Conservation (phyloP, 2,888 invertebrate species). For the Scaptomyza cyrtandrae region DNA sequence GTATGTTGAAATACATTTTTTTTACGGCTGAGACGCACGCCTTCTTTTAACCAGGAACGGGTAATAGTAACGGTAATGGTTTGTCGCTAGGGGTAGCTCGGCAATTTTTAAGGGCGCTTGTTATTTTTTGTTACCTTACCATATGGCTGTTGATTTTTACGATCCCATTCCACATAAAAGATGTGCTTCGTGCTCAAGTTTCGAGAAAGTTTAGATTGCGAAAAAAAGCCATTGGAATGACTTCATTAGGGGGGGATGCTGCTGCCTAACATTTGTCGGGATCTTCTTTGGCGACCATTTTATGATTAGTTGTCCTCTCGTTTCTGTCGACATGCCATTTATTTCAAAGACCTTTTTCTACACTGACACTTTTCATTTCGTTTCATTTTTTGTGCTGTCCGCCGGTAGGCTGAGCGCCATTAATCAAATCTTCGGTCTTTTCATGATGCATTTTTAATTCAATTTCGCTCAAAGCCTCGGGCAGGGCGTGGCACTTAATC, state of each 20-base stretch:
- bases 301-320: constrained; percentile 64
- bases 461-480: constrained; percentile 57
- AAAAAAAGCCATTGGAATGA: constrained; percentile 16
- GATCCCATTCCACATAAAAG: constrained; percentile 26
- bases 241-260: constrained; percentile 44
- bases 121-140: constrained; percentile 79
- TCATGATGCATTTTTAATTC: constrained; percentile 78
- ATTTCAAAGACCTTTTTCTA: constrained; percentile 58
- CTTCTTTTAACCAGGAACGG: constrained; percentile 17
- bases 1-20: constrained; percentile 34
- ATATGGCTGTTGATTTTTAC: constrained; percentile 77
- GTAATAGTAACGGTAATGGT: constrained; percentile 30
- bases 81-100: constrained; percentile 42
- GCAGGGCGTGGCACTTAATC: constrained; percentile 68
- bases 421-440: constrained; percentile 76
- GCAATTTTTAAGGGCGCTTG: constrained; percentile 55
- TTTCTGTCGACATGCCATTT: constrained; percentile 58
- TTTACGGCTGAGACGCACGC: constrained; percentile 62
- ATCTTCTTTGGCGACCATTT: constrained; percentile 36
- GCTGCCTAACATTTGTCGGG: constrained; percentile 37
- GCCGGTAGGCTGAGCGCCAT: constrained; percentile 48
- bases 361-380: constrained; percentile 49
- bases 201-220: constrained; percentile 28
- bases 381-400: constrained; percentile 19
- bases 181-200: constrained; percentile 22